These are phyloP conservation scores for Xestia c-nigrum DNA, from an alignment of 2,888 invertebrate genomes.

Conservation along the genomic window DNA sequence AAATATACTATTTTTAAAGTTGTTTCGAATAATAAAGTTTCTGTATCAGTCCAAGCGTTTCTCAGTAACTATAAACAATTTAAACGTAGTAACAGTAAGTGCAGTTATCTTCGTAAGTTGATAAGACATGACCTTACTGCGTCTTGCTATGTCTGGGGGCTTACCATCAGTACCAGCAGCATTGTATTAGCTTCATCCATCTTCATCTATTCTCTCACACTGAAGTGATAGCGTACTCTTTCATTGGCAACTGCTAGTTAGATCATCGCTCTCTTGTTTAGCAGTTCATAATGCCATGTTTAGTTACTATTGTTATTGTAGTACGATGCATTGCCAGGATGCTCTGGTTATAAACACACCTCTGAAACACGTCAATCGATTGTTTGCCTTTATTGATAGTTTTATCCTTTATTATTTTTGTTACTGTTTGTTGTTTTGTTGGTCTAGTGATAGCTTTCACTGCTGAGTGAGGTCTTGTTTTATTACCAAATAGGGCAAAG, in stretches of 20 bases:
- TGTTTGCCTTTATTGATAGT: slow-evolving; percentile 33
- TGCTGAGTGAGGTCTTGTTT: neutral
- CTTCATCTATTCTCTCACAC: neutral
- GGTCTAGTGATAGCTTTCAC: neutral
- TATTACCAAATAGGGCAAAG: neutral
- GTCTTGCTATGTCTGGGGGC: slow-evolving; percentile 33
- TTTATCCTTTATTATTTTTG: slow-evolving; percentile 30
- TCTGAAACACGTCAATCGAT: slow-evolving; percentile 24
- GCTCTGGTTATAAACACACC: slow-evolving; percentile 36
- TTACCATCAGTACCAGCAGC: neutral
- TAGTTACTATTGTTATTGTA: slow-evolving; percentile 42
- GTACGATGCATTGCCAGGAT: slow-evolving; percentile 31
- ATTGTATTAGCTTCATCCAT: neutral
- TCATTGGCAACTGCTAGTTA: slow-evolving; percentile 15
- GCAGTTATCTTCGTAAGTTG: slow-evolving; percentile 56
- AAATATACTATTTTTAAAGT: slow-evolving; percentile 6
- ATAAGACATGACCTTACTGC: slow-evolving; percentile 63
- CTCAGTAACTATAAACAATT: slow-evolving; percentile 38
- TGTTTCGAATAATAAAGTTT: slow-evolving; percentile 16
- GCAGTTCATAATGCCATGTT: slow-evolving; percentile 31
- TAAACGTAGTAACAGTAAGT: slow-evolving; percentile 37
- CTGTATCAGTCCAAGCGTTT: slow-evolving; percentile 41
- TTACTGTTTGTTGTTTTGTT: neutral
- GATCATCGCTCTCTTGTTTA: slow-evolving; percentile 54
- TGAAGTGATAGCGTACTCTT: neutral